Base-by-base conservation (phyloP, 2,797 vertebrate genomes). In the Halcyon smyrnensis region DNA sequence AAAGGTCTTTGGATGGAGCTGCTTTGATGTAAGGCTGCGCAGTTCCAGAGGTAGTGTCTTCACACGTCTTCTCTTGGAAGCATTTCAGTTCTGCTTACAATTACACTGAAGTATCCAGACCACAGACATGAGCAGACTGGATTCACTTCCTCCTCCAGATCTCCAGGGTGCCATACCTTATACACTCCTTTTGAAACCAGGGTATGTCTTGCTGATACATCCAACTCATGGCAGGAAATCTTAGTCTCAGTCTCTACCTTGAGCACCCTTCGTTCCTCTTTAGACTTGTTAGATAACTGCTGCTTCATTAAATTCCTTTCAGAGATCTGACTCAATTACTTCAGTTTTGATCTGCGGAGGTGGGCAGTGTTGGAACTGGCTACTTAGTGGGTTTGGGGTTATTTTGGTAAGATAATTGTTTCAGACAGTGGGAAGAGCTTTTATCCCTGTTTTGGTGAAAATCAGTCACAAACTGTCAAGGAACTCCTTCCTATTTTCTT, bases 121-220 rank as follows among this genome's bases (percentile, higher is more conserved):
- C 21, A 50, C 12, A 39, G 16, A 5, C 9, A 6, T 70, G 41
- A 67, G 25, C 7, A 80, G 20, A 56, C 7, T 51, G n/a, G n/a
- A 56, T 19, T 45, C 0, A 36, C 75, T 76, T 62, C 69, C 60
- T 65, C 30, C 21, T 46, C 28, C 24, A 20, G 8, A 24, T 43
- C 25, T 45, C 39, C 30, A 51, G 46, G 8, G 9, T 76, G 13
- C 8, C 24, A 12, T 62, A 39, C 4, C 12, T 34, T 0, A 0
- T 23, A 51, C 36, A 27, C 8, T 62, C 4, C 30, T 56, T 56
- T 77, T 67, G 25, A 23, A 65, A 21, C 7, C 41, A 75, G 32
- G 10, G 25, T 73, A n/a, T 12, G 11, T 65, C 36, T 43, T 65
- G 21, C 36, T 65, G 12, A 15, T 60, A 64, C 9, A 36, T 69